Conservation (phyloP, 2,888 invertebrate species). For the Steinernema carpocapsae region DNA sequence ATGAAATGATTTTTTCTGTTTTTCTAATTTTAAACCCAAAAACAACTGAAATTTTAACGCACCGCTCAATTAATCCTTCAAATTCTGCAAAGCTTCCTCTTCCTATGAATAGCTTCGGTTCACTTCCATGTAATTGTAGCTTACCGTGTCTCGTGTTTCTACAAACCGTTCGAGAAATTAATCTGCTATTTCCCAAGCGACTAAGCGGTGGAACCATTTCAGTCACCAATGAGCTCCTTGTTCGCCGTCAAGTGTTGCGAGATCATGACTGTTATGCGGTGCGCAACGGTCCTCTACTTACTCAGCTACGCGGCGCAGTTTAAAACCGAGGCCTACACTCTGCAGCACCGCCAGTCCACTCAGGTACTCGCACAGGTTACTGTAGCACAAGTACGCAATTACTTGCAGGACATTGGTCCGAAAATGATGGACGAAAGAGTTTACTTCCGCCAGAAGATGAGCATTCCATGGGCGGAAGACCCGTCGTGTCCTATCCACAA, state of each 20-base stretch:
- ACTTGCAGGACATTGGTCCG: background rate
- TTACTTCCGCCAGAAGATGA: conserved; percentile 2
- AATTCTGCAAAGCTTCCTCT: no score
- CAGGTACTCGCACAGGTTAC: background rate
- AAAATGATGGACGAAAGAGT: background rate
- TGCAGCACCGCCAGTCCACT: background rate
- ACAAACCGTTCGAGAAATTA: no score
- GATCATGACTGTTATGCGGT: background rate
- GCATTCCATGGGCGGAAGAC: background rate
- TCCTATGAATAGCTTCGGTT: no score
- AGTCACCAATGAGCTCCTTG: background rate
- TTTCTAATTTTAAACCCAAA: no score
- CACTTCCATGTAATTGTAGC: no score
- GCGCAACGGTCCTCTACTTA: background rate
- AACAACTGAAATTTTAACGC: no score
- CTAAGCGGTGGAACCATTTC: no score
- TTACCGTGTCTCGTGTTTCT: no score
- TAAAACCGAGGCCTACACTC: background rate
- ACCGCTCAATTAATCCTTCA: no score
- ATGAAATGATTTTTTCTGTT: no score
- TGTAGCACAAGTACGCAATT: background rate
- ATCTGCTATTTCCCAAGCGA: no score
- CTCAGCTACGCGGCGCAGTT: background rate
- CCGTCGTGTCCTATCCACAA: background rate
- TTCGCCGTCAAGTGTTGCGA: background rate